A percentile compares a stretch with the other conserved stretches of the same genome.
These are phyloP conservation scores for Enteromius paludinosus DNA, from an alignment of 2,797 vertebrate genomes.

Conservation along the genomic window DNA sequence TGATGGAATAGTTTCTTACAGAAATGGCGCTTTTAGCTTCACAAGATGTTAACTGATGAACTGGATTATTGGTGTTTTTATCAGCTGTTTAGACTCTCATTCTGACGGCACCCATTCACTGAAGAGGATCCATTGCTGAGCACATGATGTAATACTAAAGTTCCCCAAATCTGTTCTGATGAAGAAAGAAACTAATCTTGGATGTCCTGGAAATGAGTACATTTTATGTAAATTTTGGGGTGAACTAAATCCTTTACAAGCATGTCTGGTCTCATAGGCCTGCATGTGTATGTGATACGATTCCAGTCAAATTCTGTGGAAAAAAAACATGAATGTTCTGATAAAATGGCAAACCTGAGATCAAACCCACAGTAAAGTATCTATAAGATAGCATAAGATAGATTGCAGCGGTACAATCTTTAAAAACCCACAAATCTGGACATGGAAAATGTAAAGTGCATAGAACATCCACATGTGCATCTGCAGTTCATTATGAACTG, in stretches of 20 bases:
- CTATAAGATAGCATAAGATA: slow-evolving; percentile 8
- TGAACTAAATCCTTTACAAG: background rate
- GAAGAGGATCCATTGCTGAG: background rate
- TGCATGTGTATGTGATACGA: background rate
- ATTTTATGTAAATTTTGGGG: background rate
- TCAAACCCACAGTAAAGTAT: background rate
- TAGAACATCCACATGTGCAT: slow-evolving; percentile 36
- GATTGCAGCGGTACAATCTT: background rate
- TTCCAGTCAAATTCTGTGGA: background rate
- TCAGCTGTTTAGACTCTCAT: background rate
- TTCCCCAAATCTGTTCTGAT: background rate
- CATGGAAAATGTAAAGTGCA: slow-evolving; percentile 9
- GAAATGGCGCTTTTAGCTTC: background rate
- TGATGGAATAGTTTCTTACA: background rate
- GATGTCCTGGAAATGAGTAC: background rate
- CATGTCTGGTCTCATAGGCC: background rate
- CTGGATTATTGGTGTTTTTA: background rate
- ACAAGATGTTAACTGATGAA: background rate
- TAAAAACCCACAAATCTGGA: slow-evolving; percentile 25
- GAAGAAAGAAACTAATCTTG: background rate
- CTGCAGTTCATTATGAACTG: slow-evolving; percentile 32
- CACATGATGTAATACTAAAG: background rate
- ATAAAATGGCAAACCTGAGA: background rate
- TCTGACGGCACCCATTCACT: background rate
- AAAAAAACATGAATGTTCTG: background rate